phyloP scores from a whole-genome alignment of 2,888 invertebrate species.

The Alcis repandata region DNA sequence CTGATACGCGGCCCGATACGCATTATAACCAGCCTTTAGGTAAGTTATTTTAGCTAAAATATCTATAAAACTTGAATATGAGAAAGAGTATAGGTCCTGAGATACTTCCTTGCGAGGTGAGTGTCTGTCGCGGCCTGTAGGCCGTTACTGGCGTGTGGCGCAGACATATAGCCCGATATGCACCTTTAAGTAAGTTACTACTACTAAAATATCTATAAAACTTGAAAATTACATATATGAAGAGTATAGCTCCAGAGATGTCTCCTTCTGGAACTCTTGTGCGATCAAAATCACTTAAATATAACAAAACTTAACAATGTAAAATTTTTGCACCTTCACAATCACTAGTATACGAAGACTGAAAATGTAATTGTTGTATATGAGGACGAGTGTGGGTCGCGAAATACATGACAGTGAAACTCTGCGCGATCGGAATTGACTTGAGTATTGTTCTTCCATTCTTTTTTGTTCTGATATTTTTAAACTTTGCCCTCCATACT shows the following conservation, averaged over 20 bases:
- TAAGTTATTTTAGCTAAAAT: constrained; percentile 36
- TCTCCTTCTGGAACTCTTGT: not conserved
- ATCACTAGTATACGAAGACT: too few relatives aligned
- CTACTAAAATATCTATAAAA: too few relatives aligned
- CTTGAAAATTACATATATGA: not conserved
- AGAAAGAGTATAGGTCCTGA: not conserved
- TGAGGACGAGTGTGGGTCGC: not conserved
- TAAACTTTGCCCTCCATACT: too few relatives aligned
- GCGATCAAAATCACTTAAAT: not conserved
- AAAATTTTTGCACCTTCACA: too few relatives aligned
- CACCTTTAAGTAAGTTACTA: constrained; percentile 52
- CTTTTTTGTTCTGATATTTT: too few relatives aligned
- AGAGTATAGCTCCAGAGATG: not conserved
- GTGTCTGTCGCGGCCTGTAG: constrained; percentile 96
- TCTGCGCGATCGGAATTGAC: too few relatives aligned
- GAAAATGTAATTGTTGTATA: too few relatives aligned
- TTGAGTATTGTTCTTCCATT: too few relatives aligned
- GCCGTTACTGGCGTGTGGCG: constrained; percentile 94
- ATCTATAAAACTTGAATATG: too few relatives aligned
- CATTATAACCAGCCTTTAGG: constrained; percentile 53
- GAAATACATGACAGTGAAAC: not conserved
- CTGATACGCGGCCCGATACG: constrained; percentile 90
- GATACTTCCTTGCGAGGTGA: constrained; percentile 79
- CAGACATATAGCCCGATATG: constrained; percentile 90
- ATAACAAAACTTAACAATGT: too few relatives aligned